Evolutionary conservation across 1,140 invertebrate species (phyloP), one percentile per base, ranked within the genome.

Genomic region (Mamestra configurata): DNA sequence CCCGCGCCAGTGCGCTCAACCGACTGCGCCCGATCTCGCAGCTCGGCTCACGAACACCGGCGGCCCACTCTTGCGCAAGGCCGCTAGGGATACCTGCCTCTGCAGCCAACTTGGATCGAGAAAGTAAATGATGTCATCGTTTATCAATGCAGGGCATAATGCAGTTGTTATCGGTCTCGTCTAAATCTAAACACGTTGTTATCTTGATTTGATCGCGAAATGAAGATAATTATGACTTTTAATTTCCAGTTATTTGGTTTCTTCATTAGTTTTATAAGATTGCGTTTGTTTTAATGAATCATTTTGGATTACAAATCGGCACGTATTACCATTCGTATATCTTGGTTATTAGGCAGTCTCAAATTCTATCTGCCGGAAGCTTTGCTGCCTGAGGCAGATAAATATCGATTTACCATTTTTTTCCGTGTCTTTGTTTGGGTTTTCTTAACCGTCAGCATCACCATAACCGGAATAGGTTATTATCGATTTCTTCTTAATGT

Each of bases 71-170:
- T 91, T 90, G 84, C 90, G 89, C 88, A 91, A 91, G 86, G 81
- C 64, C 75, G 75, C 64, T 77, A 49, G 83, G 81, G 80, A 86
- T 84, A 81, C 85, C 84, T 86, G 84, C 86, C 80, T 83, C 71
- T 75, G 57, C 43, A 76, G 70, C 82, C 70, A 53, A 68, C 72
- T 77, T 75, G 57, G 66, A 84, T 49, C 77, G 87, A 83, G 88
- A 92, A 90, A 92, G 89, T 88, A 81, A 57, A 82, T 88, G 88
- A 89, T 87, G 86, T 89, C 86, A 88, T 59, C 73, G 72, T 71
- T 78, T 79, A 81, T 76, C 73, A 73, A 78, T 78, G 68, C 55
- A 53, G 59, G 27, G 18, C 70, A 68, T 68, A 71, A 55, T 66
- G 37, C 43, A 77, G 43, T 66, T 57, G 37, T 43, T 75, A 75